Percentiles rank a stretch among this genome's conserved stretches.
Conservation (phyloP, 2,888 invertebrate species). For the Oxycera nigricornis region DNA sequence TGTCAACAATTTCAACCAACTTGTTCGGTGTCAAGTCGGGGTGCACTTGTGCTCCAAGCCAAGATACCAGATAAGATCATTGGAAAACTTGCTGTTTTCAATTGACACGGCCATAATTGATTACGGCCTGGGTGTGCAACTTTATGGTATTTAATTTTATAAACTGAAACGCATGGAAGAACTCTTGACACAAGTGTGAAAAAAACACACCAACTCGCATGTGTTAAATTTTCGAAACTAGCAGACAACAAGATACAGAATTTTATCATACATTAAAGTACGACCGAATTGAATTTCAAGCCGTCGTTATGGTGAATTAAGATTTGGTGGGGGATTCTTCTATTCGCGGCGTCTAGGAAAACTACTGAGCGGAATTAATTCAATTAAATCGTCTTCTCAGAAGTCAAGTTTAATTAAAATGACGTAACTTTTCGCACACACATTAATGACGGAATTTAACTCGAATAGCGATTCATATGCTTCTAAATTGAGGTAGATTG, state of each 20-base stretch:
- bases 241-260: background rate
- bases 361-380: conserved; percentile 3
- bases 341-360: background rate
- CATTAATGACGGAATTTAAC: background rate
- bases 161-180: no score
- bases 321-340: background rate
- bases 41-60: background rate
- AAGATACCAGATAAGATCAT: background rate
- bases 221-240: background rate
- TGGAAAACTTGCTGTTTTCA: background rate
- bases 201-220: background rate
- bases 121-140: background rate
- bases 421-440: background rate
- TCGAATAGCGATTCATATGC: background rate
- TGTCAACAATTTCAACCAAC: conserved; percentile 5
- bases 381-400: background rate
- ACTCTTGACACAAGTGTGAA: no score
- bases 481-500: background rate
- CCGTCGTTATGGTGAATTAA: background rate
- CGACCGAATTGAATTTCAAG: background rate
- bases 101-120: background rate
- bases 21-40: conserved; percentile 10
- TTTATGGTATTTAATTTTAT: no score
- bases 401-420: conserved; percentile 16
- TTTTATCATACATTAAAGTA: background rate